Evolutionary conservation across 1,140 invertebrate genomes (phyloP).

Genomic region (Mercenaria mercenaria): DNA sequence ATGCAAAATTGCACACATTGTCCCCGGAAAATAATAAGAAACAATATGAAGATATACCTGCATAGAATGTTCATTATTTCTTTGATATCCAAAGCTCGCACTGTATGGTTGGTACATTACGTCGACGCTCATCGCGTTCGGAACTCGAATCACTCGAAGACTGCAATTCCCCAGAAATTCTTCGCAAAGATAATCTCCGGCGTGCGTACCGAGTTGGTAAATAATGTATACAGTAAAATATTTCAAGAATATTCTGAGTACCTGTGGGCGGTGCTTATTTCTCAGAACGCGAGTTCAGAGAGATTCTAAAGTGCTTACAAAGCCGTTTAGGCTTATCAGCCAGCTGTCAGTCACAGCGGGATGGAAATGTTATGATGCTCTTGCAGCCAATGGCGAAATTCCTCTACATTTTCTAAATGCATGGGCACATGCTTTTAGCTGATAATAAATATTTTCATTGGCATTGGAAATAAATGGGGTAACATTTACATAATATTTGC

Average conservation of each 20-base stretch:
- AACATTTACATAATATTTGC: not conserved
- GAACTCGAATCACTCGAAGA: slow-evolving; percentile 60
- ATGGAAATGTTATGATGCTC: not conserved
- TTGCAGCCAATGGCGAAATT: slow-evolving; percentile 55
- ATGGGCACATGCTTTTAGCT: slow-evolving; percentile 29
- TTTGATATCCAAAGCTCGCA: slow-evolving; percentile 68
- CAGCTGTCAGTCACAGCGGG: slow-evolving; percentile 52
- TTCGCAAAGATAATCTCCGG: slow-evolving; percentile 65
- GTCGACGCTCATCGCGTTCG: slow-evolving; percentile 63
- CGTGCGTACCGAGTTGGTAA: slow-evolving; percentile 50
- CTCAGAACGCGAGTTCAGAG: not conserved
- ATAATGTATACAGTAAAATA: slow-evolving; percentile 61
- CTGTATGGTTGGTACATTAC: slow-evolving; percentile 66
- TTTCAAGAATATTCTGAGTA: slow-evolving; percentile 59
- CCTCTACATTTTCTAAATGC: slow-evolving; percentile 37
- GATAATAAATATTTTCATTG: slow-evolving; percentile 62
- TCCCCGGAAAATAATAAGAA: slow-evolving; percentile 55
- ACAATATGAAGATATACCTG: slow-evolving; percentile 60
- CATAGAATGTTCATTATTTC: slow-evolving; percentile 65
- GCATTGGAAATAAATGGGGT: slow-evolving; percentile 25
- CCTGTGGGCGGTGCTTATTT: slow-evolving; percentile 57
- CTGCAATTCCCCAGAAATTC: slow-evolving; percentile 65
- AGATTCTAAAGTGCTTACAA: slow-evolving; percentile 6
- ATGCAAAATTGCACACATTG: slow-evolving; percentile 57
- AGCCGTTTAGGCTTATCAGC: slow-evolving; percentile 53